Evolutionary conservation across 37 sponge, comb jelly and placozoan species (phyloP).

Genomic region (Ianthella basta): DNA sequence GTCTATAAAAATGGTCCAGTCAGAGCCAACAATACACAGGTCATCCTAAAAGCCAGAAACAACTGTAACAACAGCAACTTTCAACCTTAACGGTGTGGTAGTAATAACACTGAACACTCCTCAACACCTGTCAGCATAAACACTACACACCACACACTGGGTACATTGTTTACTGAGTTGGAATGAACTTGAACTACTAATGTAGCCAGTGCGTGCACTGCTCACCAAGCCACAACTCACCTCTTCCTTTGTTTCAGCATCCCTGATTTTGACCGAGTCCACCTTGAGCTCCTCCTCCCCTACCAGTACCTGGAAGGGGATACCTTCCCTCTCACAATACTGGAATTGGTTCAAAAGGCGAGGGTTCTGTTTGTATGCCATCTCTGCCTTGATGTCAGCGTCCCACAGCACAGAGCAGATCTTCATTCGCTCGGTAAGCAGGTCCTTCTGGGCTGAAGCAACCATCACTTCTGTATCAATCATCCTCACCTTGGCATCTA

Average conservation of each 20-base stretch:
- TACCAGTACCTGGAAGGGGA: slow-evolving; percentile 79
- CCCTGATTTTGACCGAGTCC: slow-evolving; percentile 87
- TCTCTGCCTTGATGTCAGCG: slow-evolving; percentile 89
- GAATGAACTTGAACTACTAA: too few relatives aligned
- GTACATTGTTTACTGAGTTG: too few relatives aligned
- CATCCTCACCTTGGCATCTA: slow-evolving; percentile 58
- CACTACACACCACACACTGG: too few relatives aligned
- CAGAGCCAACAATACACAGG: too few relatives aligned
- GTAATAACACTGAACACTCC: too few relatives aligned
- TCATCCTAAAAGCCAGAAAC: too few relatives aligned
- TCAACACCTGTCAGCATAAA: too few relatives aligned
- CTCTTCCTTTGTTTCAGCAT: slow-evolving; percentile 78
- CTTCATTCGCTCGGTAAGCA: slow-evolving; percentile 86
- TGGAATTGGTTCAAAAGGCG: slow-evolving; percentile 97
- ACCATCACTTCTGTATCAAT: slow-evolving; percentile 90
- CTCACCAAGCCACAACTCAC: slow-evolving; percentile 43
- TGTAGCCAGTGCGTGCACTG: too few relatives aligned
- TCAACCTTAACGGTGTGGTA: too few relatives aligned
- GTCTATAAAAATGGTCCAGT: too few relatives aligned
- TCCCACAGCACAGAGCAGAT: slow-evolving; percentile 88
- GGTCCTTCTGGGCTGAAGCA: slow-evolving; percentile 89
- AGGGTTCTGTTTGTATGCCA: slow-evolving; percentile 89
- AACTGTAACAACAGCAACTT: too few relatives aligned
- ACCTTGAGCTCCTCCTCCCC: slow-evolving; percentile 82
- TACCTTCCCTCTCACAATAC: slow-evolving; percentile 85